Conservation (phyloP, 1,140 invertebrate species). For the Drosophila gunungcola region DNA sequence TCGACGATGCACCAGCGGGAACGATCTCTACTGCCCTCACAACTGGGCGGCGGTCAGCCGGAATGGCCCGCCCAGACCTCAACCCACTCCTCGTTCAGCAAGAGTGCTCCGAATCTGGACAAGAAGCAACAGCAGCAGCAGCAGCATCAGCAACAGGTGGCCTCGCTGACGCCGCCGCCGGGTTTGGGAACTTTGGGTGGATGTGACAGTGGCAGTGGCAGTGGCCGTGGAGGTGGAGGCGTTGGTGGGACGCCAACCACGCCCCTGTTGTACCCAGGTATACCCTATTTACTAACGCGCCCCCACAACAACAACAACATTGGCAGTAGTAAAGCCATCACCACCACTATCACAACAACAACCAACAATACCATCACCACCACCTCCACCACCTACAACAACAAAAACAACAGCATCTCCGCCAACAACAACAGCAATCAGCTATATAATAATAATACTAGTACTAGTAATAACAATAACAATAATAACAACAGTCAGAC, state of each 20-base stretch:
- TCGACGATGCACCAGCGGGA: slow-evolving; percentile 95
- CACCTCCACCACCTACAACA: slow-evolving; percentile 12
- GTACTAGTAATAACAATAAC: slow-evolving; percentile 29
- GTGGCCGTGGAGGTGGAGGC: slow-evolving; percentile 30
- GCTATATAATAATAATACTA: slow-evolving; percentile 28
- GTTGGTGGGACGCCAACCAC: slow-evolving; percentile 32
- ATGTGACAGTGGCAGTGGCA: slow-evolving; percentile 18
- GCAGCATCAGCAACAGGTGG: slow-evolving; percentile 36
- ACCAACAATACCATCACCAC: background rate
- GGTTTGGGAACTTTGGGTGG: slow-evolving; percentile 12
- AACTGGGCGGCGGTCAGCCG: slow-evolving; percentile 78
- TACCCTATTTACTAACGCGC: slow-evolving; percentile 66
- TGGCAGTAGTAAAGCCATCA: slow-evolving; percentile 33
- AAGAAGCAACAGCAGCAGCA: slow-evolving; percentile 85
- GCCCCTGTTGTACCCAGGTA: slow-evolving; percentile 52
- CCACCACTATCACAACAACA: slow-evolving; percentile 16
- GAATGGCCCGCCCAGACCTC: slow-evolving; percentile 81
- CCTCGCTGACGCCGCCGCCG: slow-evolving; percentile 46
- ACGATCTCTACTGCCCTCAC: slow-evolving; percentile 89
- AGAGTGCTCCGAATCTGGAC: slow-evolving; percentile 92
- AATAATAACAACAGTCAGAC: slow-evolving; percentile 42
- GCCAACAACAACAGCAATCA: slow-evolving; percentile 32
- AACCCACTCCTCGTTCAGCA: slow-evolving; percentile 86
- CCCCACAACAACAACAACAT: slow-evolving; percentile 44
- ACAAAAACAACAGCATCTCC: slow-evolving; percentile 28